A percentile compares a stretch with the other conserved stretches of the same genome.
Conservation (phyloP, 2,797 vertebrate species). For the Danio kyathit region DNA sequence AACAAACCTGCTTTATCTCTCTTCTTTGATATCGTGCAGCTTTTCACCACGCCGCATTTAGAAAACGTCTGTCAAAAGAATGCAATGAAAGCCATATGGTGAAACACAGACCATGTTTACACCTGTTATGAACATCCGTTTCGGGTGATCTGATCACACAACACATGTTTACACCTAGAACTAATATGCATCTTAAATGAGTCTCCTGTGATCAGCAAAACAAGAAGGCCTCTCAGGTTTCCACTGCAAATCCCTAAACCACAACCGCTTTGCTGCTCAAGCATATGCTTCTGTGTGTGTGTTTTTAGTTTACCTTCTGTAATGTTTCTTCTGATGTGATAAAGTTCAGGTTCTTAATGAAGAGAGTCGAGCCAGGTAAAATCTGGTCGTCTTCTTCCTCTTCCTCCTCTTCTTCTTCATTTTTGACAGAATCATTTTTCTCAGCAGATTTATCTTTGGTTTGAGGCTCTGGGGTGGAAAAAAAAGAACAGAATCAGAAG, state of each 20-base stretch:
- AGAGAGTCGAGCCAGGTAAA: conserved; percentile 90
- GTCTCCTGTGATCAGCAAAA: not conserved
- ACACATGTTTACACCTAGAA: conserved; percentile 6
- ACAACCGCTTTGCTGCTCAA: not conserved
- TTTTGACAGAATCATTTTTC: conserved; percentile 37
- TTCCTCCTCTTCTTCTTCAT: conserved; percentile 40
- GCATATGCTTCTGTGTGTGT: no score
- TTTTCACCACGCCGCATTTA: conserved; percentile 87
- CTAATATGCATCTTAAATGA: not conserved
- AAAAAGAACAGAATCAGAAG: not conserved
- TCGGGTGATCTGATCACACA: not conserved
- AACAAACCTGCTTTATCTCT: conserved; percentile 89
- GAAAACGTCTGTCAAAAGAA: conserved; percentile 83
- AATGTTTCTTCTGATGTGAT: conserved; percentile 88
- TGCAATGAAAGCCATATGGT: conserved; percentile 32
- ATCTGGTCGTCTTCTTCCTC: conserved; percentile 85
- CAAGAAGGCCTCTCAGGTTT: not conserved
- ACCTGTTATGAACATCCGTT: conserved; percentile 17
- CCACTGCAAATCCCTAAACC: not conserved
- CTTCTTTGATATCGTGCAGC: conserved; percentile 92
- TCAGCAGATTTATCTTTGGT: conserved; percentile 43
- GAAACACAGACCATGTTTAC: not conserved
- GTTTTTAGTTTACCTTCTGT: conserved; percentile 77
- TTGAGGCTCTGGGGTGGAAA: not conserved
- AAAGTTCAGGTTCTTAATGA: conserved; percentile 96